Evolutionary conservation across 2,113 vertebrate species (phyloP), one percentile per base, ranked within the genome.

Genomic region (Mobula birostris): DNA sequence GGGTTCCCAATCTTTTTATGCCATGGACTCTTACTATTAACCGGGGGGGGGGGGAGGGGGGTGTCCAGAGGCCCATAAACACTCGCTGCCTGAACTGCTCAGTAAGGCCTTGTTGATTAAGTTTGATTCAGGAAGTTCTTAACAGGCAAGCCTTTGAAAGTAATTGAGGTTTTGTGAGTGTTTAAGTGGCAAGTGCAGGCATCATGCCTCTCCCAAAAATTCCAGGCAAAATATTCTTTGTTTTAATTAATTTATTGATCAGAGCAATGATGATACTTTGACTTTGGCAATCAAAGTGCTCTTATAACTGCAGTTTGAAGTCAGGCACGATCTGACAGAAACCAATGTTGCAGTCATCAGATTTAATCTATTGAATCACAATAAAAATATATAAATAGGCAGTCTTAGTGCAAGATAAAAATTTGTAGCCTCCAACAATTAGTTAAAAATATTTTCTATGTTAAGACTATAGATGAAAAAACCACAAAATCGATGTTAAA

Each of bases 231-330:
- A 11, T 5, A 1, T 82, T 24, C 27, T 21, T 58, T 27, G 29
- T 61, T 63, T 85, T 87, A n/a, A 29, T 87, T 61, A 61, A 29
- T 87, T 87, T 87, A 87, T 61, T 87, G 83, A 87, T 29, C 61
- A 12, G 9, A 24, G 61, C 56, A 87, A 29, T 1, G 27, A 56
- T 14, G 9, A 11, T 4, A 87, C 29, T 27, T 61, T 61, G 11
- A 87, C 27, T 24, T 61, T 21, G 58, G 83, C 12, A 61, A 29
- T 87, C 27, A 58, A 12, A 27, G 56, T 87, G 27, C 3, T 58
- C 58, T 85, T 58, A 27, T 85, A 61, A 58, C 48, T 85, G 48
- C 48, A 11, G 58, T 14, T 85, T 58, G 1, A 9, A 58, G 24
- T 24, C 82, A 58, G 4, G 48, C 40, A 83, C 21, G 7, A 48